Percentiles rank a stretch among this genome's conserved stretches.
These are phyloP conservation scores for Prochilodus magdalenae DNA, from an alignment of 2,113 vertebrate species.

Conservation along the genomic window DNA sequence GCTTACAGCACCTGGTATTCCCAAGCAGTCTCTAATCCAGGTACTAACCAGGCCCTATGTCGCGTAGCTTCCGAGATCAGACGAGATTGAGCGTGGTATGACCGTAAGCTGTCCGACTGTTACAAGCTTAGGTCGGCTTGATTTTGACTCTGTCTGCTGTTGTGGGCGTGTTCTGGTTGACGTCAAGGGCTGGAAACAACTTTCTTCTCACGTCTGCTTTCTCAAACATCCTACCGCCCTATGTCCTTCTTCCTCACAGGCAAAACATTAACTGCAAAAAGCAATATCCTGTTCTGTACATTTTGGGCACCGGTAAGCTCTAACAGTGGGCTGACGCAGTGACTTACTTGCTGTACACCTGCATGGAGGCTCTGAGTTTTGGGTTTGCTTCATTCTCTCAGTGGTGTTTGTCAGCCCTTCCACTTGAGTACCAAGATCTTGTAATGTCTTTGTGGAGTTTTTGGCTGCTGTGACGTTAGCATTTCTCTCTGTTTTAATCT, in stretches of 20 bases:
- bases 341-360: background rate
- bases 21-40: no score
- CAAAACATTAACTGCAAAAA: constrained; percentile 39
- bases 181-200: constrained; percentile 23
- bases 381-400: background rate
- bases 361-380: background rate
- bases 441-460: no score
- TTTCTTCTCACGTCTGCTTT: constrained; percentile 15
- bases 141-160: background rate
- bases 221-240: constrained; percentile 45
- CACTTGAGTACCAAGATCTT: no score
- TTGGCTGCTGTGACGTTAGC: no score
- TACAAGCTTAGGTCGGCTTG: no score
- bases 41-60: no score
- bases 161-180: constrained; percentile 20
- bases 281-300: constrained; percentile 2
- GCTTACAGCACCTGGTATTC: no score
- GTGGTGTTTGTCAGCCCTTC: background rate
- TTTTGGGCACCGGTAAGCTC: background rate
- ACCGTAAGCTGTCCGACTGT: no score
- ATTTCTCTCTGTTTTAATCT: no score
- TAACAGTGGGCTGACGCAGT: background rate
- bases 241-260: constrained; percentile 39
- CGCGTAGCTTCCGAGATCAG: no score
- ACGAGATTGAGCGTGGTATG: no score